Conservation (phyloP, 2,113 vertebrate species). For the Corythornis cristatus region DNA sequence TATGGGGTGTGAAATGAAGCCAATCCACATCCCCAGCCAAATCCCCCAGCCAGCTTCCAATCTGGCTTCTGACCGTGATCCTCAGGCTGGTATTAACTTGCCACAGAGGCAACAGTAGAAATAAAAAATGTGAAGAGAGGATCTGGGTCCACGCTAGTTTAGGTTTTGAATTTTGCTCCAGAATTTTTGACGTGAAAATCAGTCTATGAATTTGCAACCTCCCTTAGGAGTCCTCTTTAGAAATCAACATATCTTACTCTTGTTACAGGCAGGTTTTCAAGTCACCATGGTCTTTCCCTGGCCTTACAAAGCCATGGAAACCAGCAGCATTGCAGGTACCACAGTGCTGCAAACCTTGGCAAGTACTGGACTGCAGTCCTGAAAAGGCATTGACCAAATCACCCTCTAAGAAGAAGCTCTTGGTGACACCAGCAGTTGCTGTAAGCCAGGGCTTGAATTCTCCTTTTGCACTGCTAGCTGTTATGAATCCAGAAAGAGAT, state of each 20-base stretch:
- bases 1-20: constrained; percentile 21
- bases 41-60: background rate
- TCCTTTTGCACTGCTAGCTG: background rate
- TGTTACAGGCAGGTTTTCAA: background rate
- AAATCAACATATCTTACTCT: background rate
- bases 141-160: fast-evolving
- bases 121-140: background rate
- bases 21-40: background rate
- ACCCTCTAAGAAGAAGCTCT: background rate
- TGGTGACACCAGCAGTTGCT: background rate
- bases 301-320: background rate
- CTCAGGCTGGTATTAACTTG: background rate
- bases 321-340: background rate
- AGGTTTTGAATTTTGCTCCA: background rate
- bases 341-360: background rate
- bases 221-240: background rate
- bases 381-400: background rate
- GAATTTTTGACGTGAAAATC: background rate
- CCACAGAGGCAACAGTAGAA: background rate
- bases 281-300: background rate
- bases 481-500: background rate
- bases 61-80: background rate
- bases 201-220: background rate
- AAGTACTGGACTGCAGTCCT: background rate
- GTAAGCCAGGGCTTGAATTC: background rate